Evolutionary conservation across 2,888 invertebrate species (phyloP).

Genomic region (Ommatoiulus sabulosus): DNA sequence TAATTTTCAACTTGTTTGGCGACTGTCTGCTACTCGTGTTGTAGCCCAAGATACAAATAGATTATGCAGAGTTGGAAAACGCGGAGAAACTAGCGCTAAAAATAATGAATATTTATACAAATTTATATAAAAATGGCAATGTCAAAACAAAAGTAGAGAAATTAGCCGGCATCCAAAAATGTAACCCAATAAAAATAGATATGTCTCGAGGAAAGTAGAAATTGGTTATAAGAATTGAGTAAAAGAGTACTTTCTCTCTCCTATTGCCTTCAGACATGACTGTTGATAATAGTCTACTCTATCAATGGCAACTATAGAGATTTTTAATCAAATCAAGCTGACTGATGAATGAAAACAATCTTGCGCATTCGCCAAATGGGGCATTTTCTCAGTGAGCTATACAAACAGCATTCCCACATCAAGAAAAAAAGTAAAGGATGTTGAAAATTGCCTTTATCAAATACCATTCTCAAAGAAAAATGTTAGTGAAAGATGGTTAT

Average conservation of each 20-base stretch:
- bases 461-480: too few relatives aligned
- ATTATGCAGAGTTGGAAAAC: background rate
- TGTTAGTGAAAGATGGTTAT: too few relatives aligned
- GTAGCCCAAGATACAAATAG: background rate
- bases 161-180: background rate
- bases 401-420: too few relatives aligned
- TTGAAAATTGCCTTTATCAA: too few relatives aligned
- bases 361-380: too few relatives aligned
- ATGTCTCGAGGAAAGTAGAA: background rate
- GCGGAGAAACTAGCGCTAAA: background rate
- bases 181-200: background rate
- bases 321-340: background rate
- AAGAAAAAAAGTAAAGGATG: too few relatives aligned
- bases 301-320: background rate
- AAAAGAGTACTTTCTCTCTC: too few relatives aligned
- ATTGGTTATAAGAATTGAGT: background rate
- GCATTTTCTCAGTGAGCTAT: too few relatives aligned
- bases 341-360: background rate
- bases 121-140: slow-evolving; percentile 3
- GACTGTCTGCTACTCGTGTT: background rate
- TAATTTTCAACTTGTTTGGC: background rate
- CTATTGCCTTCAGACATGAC: too few relatives aligned
- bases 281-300: background rate
- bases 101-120: background rate
- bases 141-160: background rate